Evolutionary conservation across 2,797 vertebrate genomes (phyloP).

Genomic region (Phataginus tricuspis): DNA sequence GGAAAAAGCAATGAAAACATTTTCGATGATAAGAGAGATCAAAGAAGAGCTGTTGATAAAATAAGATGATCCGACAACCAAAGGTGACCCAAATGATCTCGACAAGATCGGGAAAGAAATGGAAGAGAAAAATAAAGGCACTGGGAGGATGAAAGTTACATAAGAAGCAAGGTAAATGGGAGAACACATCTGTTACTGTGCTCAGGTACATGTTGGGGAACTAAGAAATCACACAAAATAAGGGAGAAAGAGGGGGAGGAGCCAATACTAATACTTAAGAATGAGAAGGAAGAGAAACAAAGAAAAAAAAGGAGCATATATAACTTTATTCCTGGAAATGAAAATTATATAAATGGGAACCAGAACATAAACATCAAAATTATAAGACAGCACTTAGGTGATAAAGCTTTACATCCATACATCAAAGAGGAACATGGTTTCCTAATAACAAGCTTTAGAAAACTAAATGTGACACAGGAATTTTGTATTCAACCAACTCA

Average conservation of each 20-base stretch:
- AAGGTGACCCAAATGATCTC: background rate
- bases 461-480: background rate
- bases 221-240: background rate
- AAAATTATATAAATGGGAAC: background rate
- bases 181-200: background rate
- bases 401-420: background rate
- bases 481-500: background rate
- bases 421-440: background rate
- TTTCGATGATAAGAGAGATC: background rate
- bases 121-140: background rate
- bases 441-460: background rate
- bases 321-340: background rate
- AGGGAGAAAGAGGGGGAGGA: background rate
- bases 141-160: background rate
- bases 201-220: too few relatives aligned
- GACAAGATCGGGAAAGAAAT: background rate
- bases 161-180: background rate
- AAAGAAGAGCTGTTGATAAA: background rate
- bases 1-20: background rate
- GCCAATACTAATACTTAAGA: background rate
- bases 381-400: background rate
- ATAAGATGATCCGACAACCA: background rate
- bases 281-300: background rate
- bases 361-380: background rate
- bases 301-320: background rate